Conservation (phyloP, 1,140 invertebrate genomes). For the Hycleus phaleratus region DNA sequence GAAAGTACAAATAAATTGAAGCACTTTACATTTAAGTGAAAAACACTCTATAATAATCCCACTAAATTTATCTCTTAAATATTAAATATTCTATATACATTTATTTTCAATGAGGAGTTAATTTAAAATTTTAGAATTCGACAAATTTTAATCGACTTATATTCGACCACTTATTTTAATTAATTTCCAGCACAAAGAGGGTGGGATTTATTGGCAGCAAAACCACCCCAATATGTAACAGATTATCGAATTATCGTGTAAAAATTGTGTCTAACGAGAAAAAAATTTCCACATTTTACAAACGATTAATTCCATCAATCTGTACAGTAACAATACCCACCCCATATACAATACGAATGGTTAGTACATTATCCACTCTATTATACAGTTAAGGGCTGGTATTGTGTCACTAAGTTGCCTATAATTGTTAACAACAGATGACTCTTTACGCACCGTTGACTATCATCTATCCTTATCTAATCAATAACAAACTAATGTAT, state of each 20-base stretch:
- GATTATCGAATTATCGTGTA: too few species aligned
- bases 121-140: slow-evolving; percentile 30
- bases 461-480: slow-evolving; percentile 7
- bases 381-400: slow-evolving; percentile 30
- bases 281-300: slow-evolving; percentile 39
- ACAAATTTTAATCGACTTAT: slow-evolving; percentile 31
- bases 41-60: slow-evolving; percentile 36
- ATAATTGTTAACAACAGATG: slow-evolving; percentile 40
- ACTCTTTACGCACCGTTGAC: slow-evolving; percentile 32
- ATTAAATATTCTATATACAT: slow-evolving; percentile 1
- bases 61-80: slow-evolving; percentile 37
- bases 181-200: slow-evolving; percentile 12
- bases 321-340: slow-evolving; percentile 23
- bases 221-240: too few species aligned
- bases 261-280: too few species aligned
- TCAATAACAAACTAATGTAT: neutral
- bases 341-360: slow-evolving; percentile 20
- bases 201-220: neutral
- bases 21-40: slow-evolving; percentile 37
- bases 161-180: slow-evolving; percentile 30
- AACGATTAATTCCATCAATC: slow-evolving; percentile 34
- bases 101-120: slow-evolving; percentile 25
- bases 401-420: slow-evolving; percentile 40
- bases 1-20: slow-evolving; percentile 24
- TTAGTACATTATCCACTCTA: slow-evolving; percentile 36